Base-by-base conservation (phyloP, 2,888 invertebrate genomes). In the Aspidiotus destructor region DNA sequence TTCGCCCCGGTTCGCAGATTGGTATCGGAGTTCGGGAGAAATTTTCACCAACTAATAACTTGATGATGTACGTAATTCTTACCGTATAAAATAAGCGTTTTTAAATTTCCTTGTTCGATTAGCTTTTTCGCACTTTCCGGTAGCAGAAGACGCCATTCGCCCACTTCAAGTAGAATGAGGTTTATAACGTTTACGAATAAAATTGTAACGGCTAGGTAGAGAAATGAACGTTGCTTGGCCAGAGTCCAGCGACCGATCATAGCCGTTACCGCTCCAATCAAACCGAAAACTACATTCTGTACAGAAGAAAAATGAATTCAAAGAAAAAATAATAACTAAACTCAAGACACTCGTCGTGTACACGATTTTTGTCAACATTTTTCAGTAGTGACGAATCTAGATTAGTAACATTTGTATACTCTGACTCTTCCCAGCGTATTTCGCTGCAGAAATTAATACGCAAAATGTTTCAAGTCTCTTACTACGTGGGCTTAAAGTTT, bases 211-310 rank as follows among this genome's bases (percentile, higher is more conserved):
- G 80, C 77, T 73, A 81, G 75, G 73, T 79, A 80, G 60, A 81
- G 76, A 28, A 81, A 75, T n/a, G 77, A 75, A 72, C 80, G 79
- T 72, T 80, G 80, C 65, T 80, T 77, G 70, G 75, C 75, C 11
- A 77, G 74, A 17, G 78, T 78, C 69, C 79, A 74, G 69, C 76
- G 75, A 16, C 79, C 78, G 69, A 80, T 78, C 73, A 80, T 80
- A 7, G 80, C 78, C 58, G 80, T 74, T 76, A 80, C 79, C 48
- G 79, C 79, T 69, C 78, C 78, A 61, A 76, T 76, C 69, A 80
- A 79, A 41, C 81, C 81, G 69, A 79, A 76, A 70, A 80, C 75
- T 70, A 81, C 78, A 73, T 80, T 80, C 81, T 81, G 76, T 60
- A 78, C 78, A 71, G 41, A 60, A 41, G 71, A 72, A 28, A 28